Percentiles rank a stretch among this genome's conserved stretches.
Evolutionary conservation across 1,140 invertebrate genomes (phyloP).

Genomic region (Lutraria rhynchaena): DNA sequence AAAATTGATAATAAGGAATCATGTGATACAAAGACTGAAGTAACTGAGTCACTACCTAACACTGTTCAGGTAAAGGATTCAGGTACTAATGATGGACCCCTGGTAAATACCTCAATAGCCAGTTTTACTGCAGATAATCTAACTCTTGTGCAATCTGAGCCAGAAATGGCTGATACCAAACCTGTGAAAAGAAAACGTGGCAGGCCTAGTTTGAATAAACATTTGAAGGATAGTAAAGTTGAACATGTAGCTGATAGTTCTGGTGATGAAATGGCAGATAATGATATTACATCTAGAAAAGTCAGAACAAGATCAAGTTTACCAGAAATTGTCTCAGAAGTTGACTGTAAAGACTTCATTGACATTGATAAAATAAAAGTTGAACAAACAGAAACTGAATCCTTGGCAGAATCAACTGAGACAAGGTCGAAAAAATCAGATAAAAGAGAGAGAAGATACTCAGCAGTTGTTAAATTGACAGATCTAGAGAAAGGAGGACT

Average conservation of each 20-base stretch:
- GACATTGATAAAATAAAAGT: neutral
- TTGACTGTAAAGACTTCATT: neutral
- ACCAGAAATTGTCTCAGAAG: slow-evolving; percentile 7
- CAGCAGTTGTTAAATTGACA: slow-evolving; percentile 36
- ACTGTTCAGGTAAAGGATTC: neutral
- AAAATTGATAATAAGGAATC: neutral
- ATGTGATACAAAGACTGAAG: neutral
- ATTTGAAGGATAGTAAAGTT: neutral
- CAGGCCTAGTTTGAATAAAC: slow-evolving; percentile 12
- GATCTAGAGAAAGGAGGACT: slow-evolving; percentile 56
- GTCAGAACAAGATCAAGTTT: slow-evolving; percentile 43
- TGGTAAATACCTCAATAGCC: slow-evolving; percentile 3
- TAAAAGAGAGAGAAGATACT: slow-evolving; percentile 50
- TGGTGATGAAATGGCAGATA: slow-evolving; percentile 17
- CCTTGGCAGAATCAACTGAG: slow-evolving; percentile 4
- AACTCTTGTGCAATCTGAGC: slow-evolving; percentile 29
- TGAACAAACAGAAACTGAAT: neutral
- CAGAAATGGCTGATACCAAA: slow-evolving; percentile 8
- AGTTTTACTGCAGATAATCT: slow-evolving; percentile 14
- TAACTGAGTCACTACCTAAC: neutral
- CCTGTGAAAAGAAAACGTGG: neutral
- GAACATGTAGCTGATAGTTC: slow-evolving; percentile 4
- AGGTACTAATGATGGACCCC: slow-evolving; percentile 22
- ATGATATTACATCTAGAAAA: slow-evolving; percentile 6
- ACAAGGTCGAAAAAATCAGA: slow-evolving; percentile 22